These are phyloP conservation scores for Brachypteracias leptosomus DNA, from an alignment of 2,113 vertebrate species.

Conservation along the genomic window DNA sequence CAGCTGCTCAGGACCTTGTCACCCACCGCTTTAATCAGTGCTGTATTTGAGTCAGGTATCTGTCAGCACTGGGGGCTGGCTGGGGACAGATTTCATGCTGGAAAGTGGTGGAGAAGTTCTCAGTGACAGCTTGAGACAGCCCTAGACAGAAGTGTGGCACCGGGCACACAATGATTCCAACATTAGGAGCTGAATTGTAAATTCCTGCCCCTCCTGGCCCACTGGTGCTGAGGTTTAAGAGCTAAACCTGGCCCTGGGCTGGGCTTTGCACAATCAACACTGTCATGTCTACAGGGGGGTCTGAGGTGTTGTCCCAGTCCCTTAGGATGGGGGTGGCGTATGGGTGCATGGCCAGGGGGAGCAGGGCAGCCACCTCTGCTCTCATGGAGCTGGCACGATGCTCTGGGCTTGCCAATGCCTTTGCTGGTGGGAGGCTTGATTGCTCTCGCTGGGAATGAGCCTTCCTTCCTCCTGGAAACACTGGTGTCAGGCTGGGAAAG, in stretches of 20 bases:
- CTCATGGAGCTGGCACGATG: rapidly evolving
- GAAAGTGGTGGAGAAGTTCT: background rate
- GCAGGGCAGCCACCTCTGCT: background rate
- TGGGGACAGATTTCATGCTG: background rate
- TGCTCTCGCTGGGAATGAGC: background rate
- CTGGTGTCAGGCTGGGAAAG: background rate
- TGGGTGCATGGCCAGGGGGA: background rate
- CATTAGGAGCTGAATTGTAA: background rate
- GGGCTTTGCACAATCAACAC: background rate
- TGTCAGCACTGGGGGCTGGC: rapidly evolving
- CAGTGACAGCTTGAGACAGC: background rate
- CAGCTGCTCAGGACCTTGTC: background rate
- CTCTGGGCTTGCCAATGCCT: background rate
- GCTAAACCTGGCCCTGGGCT: background rate
- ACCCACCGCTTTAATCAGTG: background rate
- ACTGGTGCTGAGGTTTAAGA: background rate
- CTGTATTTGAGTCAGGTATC: background rate
- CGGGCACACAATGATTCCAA: background rate
- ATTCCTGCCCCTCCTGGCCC: background rate
- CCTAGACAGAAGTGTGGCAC: background rate
- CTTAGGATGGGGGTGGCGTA: rapidly evolving
- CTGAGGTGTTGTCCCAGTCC: background rate
- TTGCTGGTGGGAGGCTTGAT: background rate
- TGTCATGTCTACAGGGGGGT: rapidly evolving
- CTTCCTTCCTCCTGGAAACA: slow-evolving; percentile 45